Percentiles rank a stretch among this genome's conserved stretches.
These are phyloP conservation scores for Condylura cristata DNA, from an alignment of 2,113 vertebrate species.

Conservation along the genomic window DNA sequence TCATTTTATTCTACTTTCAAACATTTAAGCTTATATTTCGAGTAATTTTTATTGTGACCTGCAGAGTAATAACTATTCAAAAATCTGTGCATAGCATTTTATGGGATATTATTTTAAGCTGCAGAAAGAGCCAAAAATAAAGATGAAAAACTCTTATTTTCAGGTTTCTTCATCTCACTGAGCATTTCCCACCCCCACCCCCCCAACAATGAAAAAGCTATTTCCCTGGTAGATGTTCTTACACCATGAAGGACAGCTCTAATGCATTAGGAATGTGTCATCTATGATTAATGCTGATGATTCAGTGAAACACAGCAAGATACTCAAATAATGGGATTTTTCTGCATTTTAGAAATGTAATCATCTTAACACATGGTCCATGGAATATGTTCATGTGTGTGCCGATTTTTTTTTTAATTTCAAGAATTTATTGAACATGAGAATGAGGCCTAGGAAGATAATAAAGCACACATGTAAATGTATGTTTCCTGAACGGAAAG, in stretches of 20 bases:
- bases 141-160: slow-evolving; percentile 55
- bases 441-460: slow-evolving; percentile 15
- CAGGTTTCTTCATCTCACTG: slow-evolving; percentile 48
- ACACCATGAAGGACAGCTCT: slow-evolving; percentile 66
- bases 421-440: slow-evolving; percentile 24
- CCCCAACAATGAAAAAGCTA: slow-evolving; percentile 35
- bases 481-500: slow-evolving; percentile 30
- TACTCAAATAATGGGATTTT: slow-evolving; percentile 72
- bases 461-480: not conserved
- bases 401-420: slow-evolving; percentile 18
- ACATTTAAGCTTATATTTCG: slow-evolving; percentile 43
- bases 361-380: slow-evolving; percentile 38
- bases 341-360: slow-evolving; percentile 62
- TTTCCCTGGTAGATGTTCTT: slow-evolving; percentile 41
- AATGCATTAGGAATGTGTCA: slow-evolving; percentile 75
- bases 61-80: slow-evolving; percentile 2
- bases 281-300: slow-evolving; percentile 76
- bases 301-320: slow-evolving; percentile 67
- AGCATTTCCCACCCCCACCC: not conserved
- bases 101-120: not conserved
- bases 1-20: slow-evolving; percentile 46
- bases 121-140: slow-evolving; percentile 17
- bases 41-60: slow-evolving; percentile 49
- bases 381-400: slow-evolving; percentile 2
- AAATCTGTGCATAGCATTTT: not conserved